phyloP scores from a whole-genome alignment of 2,797 vertebrate species.

The Gastrophryne carolinensis region DNA sequence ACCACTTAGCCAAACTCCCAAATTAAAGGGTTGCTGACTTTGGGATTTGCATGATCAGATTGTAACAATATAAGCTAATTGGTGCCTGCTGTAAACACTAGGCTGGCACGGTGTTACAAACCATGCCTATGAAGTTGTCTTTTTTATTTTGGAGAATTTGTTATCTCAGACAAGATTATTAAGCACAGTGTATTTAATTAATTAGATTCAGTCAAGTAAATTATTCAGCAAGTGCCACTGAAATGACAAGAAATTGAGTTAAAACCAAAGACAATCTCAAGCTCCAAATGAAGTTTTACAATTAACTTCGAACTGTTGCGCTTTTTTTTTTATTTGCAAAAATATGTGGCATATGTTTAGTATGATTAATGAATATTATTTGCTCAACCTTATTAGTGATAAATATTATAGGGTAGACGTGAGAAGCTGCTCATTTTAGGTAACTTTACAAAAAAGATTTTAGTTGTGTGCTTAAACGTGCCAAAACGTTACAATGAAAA shows the following conservation, averaged over 20 bases:
- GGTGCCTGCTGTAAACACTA: not conserved
- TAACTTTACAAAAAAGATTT: too few species aligned
- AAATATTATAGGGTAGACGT: not conserved
- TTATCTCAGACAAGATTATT: conserved; percentile 26
- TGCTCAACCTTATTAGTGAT: not conserved
- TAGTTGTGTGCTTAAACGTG: too few species aligned
- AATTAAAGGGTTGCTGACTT: too few species aligned
- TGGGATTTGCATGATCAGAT: not conserved
- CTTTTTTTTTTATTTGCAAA: conserved; percentile 21
- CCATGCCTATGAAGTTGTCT: conserved; percentile 8
- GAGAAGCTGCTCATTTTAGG: not conserved
- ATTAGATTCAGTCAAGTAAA: conserved; percentile 31
- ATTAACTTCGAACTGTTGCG: conserved; percentile 33
- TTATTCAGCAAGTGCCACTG: conserved; percentile 39
- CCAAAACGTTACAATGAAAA: too few species aligned
- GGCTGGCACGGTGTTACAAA: conserved; percentile 12
- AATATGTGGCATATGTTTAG: conserved; percentile 14
- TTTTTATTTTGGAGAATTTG: conserved; percentile 19
- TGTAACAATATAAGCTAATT: conserved; percentile 9
- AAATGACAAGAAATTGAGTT: conserved; percentile 18
- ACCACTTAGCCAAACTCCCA: too few species aligned
- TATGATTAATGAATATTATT: conserved; percentile 11
- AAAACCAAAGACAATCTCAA: conserved; percentile 1
- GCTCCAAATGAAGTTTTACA: conserved; percentile 14
- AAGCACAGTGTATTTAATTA: conserved; percentile 24